Conservation (phyloP, 2,797 vertebrate species). For the Sebastes minor region DNA sequence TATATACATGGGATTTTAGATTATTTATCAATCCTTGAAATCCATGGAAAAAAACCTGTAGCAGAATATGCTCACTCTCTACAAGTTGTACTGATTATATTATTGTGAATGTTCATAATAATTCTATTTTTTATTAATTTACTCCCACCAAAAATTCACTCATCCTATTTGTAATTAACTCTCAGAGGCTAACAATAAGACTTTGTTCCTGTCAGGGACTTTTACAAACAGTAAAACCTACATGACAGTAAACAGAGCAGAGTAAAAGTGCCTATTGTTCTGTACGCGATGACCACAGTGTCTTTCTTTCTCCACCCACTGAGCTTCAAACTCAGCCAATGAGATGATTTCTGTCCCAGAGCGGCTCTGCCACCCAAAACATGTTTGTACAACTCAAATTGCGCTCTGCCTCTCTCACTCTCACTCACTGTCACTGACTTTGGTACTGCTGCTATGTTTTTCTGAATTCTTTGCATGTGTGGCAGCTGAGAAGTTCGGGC, state of each 20-base stretch:
- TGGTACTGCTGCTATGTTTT: neutral
- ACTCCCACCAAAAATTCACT: neutral
- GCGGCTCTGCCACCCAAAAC: neutral
- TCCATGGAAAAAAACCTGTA: neutral
- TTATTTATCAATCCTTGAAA: neutral
- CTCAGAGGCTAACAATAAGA: neutral
- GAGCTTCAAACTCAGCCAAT: constrained; percentile 3
- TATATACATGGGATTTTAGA: neutral
- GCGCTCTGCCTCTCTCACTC: constrained; percentile 37
- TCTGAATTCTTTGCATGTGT: constrained; percentile 9
- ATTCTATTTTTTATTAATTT: no score
- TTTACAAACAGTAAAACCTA: neutral
- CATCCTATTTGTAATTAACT: neutral
- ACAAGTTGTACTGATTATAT: neutral
- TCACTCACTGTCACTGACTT: constrained; percentile 27
- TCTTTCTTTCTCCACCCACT: neutral
- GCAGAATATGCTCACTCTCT: neutral
- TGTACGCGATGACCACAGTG: neutral
- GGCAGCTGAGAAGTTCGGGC: constrained; percentile 42
- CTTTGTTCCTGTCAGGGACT: neutral
- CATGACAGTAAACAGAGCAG: neutral
- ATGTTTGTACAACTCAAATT: constrained; percentile 46
- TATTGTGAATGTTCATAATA: neutral
- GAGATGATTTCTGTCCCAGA: neutral
- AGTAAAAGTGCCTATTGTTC: neutral